phyloP scores from a whole-genome alignment of 1,140 invertebrate genomes.

The Drosophila willistoni region DNA sequence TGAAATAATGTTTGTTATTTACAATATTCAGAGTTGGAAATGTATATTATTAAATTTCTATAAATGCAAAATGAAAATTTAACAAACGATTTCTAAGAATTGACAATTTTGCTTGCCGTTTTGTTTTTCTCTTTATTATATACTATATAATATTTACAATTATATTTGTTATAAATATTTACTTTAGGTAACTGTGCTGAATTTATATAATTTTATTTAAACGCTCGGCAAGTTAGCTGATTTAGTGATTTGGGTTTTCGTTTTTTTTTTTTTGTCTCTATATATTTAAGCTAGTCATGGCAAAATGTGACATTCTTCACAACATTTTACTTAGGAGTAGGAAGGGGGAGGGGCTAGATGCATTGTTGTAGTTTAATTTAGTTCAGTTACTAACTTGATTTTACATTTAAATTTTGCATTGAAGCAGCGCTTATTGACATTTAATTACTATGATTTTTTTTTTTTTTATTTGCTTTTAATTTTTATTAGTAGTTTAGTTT shows the following conservation, averaged over 20 bases:
- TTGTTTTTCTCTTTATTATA: conserved; percentile 18
- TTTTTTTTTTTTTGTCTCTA: conserved; percentile 29
- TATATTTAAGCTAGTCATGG: conserved; percentile 26
- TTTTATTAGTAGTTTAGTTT: background rate
- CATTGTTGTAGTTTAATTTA: conserved; percentile 20
- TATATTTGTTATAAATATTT: conserved; percentile 43
- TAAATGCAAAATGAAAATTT: conserved; percentile 18
- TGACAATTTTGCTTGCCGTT: conserved; percentile 39
- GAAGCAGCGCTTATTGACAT: conserved; percentile 20
- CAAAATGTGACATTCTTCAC: conserved; percentile 29
- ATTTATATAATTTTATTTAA: conserved; percentile 34
- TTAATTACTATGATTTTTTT: background rate
- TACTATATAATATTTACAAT: conserved; percentile 60
- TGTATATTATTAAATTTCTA: conserved; percentile 30
- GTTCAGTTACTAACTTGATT: conserved; percentile 22
- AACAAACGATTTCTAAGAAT: conserved; percentile 31
- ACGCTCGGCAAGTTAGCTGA: conserved; percentile 28
- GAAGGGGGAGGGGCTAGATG: conserved; percentile 7
- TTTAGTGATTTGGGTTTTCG: conserved; percentile 26
- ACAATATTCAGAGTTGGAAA: conserved; percentile 41
- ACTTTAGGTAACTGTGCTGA: conserved; percentile 67
- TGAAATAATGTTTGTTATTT: conserved; percentile 55
- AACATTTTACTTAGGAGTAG: conserved; percentile 30
- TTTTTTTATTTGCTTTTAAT: conserved; percentile 1
- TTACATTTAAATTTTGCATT: conserved; percentile 24